A percentile compares a stretch with the other conserved stretches of the same genome.
Evolutionary conservation across 2,888 invertebrate species (phyloP).

Genomic region (Glyphotaelius pellucidus): DNA sequence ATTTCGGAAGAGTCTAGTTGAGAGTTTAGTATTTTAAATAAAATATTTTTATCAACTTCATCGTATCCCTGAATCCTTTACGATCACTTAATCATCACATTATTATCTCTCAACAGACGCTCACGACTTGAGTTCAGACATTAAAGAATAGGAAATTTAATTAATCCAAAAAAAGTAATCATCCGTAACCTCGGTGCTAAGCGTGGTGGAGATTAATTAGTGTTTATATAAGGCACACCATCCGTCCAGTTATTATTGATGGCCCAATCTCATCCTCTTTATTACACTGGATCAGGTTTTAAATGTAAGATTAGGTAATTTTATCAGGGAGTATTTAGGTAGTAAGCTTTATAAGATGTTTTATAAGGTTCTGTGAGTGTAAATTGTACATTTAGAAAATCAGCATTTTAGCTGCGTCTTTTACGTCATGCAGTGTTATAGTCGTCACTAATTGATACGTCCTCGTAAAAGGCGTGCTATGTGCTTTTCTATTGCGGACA

Average conservation of each 20-base stretch:
- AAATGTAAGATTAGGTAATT: not conserved
- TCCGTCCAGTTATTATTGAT: not conserved
- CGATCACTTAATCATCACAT: not conserved
- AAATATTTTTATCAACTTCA: not conserved
- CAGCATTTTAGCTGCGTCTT: too few relatives aligned
- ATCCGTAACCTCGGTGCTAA: not conserved
- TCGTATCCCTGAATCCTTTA: not conserved
- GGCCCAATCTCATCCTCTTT: not conserved
- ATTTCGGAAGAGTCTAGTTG: too few relatives aligned
- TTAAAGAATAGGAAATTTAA: conserved; percentile 45
- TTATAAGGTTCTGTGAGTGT: too few relatives aligned
- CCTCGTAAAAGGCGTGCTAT: too few relatives aligned
- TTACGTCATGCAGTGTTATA: too few relatives aligned
- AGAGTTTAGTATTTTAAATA: too few relatives aligned
- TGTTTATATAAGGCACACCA: conserved; percentile 12
- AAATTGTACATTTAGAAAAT: too few relatives aligned
- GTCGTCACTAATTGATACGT: too few relatives aligned
- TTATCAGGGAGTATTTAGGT: not conserved
- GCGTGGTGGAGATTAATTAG: conserved; percentile 18
- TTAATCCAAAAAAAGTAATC: conserved; percentile 43
- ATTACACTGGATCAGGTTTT: not conserved
- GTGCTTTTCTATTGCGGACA: too few relatives aligned
- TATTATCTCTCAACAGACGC: not conserved
- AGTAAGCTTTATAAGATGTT: too few relatives aligned
- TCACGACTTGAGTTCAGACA: conserved; percentile 36